Evolutionary conservation across 1,140 invertebrate species (phyloP).

Genomic region (Hycleus phaleratus): DNA sequence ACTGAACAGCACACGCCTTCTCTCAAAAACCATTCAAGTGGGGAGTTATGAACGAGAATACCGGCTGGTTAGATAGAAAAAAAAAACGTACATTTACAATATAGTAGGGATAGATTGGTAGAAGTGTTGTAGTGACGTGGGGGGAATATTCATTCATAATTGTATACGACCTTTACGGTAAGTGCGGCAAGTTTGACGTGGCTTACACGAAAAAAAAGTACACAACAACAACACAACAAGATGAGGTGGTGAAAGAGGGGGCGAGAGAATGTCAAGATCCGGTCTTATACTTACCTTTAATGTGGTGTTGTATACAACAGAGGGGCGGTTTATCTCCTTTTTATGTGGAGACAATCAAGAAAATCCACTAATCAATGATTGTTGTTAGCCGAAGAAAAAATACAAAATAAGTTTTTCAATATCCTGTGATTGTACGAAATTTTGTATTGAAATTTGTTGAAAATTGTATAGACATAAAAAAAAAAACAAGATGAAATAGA

Average conservation of each 20-base stretch:
- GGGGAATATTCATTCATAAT: constrained; percentile 20
- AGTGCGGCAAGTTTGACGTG: no score
- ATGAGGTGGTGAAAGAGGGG: neutral
- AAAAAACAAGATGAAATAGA: no score
- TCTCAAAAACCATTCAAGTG: constrained; percentile 7
- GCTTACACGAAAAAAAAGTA: no score
- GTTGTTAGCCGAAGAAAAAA: no score
- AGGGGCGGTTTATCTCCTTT: no score
- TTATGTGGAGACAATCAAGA: no score
- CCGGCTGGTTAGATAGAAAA: neutral
- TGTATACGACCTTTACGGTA: constrained; percentile 22
- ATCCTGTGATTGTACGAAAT: neutral
- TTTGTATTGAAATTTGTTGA: neutral
- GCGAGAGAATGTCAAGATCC: constrained; percentile 15
- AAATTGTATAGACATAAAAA: neutral
- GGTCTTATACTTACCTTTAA: constrained; percentile 14
- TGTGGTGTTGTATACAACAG: constrained; percentile 3
- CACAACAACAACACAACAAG: no score
- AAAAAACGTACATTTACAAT: no score
- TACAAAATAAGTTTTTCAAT: no score
- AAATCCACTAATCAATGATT: no score
- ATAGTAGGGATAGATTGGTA: constrained; percentile 13
- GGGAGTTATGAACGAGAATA: constrained; percentile 26
- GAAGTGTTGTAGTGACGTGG: neutral
- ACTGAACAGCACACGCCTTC: constrained; percentile 23